A percentile compares a stretch with the other conserved stretches of the same genome.
Evolutionary conservation across 2,888 invertebrate genomes (phyloP).

Genomic region (Bimastos eiseni): DNA sequence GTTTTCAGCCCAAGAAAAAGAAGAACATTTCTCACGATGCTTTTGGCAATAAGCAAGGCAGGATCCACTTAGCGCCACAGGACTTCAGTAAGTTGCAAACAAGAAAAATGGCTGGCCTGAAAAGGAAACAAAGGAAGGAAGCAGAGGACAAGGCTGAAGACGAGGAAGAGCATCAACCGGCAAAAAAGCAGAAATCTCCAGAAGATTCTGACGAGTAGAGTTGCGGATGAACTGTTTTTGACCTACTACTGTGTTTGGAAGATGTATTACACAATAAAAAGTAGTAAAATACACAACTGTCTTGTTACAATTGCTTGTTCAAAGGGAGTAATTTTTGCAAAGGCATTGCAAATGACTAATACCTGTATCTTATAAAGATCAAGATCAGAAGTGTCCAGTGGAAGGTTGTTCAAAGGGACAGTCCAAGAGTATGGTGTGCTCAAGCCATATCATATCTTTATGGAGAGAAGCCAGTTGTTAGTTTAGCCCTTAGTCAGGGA

Average conservation of each 20-base stretch:
- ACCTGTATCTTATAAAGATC: too few relatives aligned
- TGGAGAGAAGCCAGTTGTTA: too few relatives aligned
- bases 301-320: background rate
- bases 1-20: conserved; percentile 73
- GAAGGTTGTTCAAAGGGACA: background rate
- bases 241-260: background rate
- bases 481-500: too few relatives aligned
- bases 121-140: conserved; percentile 39
- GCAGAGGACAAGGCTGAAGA: background rate
- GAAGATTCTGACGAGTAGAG: background rate
- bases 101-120: conserved; percentile 61
- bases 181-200: background rate
- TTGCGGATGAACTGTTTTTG: background rate
- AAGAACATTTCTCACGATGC: conserved; percentile 87
- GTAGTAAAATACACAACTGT: too few relatives aligned
- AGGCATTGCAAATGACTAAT: background rate
- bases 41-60: conserved; percentile 85
- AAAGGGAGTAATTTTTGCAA: background rate
- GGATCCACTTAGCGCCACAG: conserved; percentile 90
- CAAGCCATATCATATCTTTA: background rate
- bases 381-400: background rate
- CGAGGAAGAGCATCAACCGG: background rate
- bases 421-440: background rate
- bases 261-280: background rate
- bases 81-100: conserved; percentile 82